Conservation (phyloP, 2,113 vertebrate genomes). For the Philantomba maxwellii region DNA sequence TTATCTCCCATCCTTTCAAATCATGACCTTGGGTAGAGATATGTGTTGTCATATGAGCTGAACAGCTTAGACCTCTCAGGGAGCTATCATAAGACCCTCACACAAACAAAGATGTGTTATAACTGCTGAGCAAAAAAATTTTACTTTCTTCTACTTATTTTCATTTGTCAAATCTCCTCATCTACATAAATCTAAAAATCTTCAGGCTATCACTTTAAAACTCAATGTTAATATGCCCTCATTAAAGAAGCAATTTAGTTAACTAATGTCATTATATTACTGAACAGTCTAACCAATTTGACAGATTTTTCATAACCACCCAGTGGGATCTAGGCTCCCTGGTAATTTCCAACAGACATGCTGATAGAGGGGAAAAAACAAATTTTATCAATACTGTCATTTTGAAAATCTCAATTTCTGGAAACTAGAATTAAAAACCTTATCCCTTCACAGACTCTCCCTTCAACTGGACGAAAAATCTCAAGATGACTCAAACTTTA, state of each 20-base stretch:
- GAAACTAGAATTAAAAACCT: not conserved
- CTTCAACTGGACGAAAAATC: not conserved
- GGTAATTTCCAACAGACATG: conserved; percentile 52
- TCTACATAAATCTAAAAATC: conserved; percentile 52
- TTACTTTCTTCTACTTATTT: conserved; percentile 28
- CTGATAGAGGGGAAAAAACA: not conserved
- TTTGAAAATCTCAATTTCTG: conserved; percentile 39
- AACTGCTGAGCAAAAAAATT: conserved; percentile 18
- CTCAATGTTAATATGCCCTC: conserved; percentile 50
- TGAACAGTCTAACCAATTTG: conserved; percentile 55
- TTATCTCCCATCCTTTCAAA: not conserved
- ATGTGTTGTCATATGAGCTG: not conserved
- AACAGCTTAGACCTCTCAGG: not conserved
- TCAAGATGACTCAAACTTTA: not conserved
- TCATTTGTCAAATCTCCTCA: conserved; percentile 51
- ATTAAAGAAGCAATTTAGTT: conserved; percentile 68
- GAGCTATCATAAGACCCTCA: conserved; percentile 19
- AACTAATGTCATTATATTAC: conserved; percentile 65
- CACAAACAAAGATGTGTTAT: conserved; percentile 3
- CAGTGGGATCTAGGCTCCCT: conserved; percentile 57
- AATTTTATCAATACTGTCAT: conserved; percentile 27
- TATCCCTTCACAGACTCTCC: not conserved
- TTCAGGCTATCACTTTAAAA: conserved; percentile 66
- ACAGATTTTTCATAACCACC: conserved; percentile 64
- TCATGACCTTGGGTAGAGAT: not conserved